Evolutionary conservation across 2,888 invertebrate genomes (phyloP), one percentile per base, ranked within the genome.

Genomic region (Biston stratarius): DNA sequence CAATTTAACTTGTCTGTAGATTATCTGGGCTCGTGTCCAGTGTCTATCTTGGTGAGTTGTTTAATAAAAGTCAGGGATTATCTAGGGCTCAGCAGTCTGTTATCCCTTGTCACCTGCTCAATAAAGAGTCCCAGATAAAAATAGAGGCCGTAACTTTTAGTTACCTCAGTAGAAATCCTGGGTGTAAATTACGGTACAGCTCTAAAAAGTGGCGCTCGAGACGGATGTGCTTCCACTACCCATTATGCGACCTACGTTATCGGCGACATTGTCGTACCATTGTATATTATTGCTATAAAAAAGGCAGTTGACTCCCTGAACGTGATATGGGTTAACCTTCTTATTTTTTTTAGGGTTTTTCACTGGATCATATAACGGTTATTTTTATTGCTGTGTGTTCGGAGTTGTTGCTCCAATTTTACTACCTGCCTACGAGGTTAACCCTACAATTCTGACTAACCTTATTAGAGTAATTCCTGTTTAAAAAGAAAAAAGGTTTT

Each of bases 1-100:
- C 76, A 74, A 78, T 83, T 79, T 79, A 82, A 79, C 71, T 83
- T 79, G 71, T 61, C 75, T 69, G 71, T 70, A 70, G 63, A 67
- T 70, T 73, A 71, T 70, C 60, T 63, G 15, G 36, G 56, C 51
- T 53, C 12, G 34, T n/a, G 33, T 24, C 55, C 44, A 67, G 56
- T 36, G 62, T 44, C 63, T 64, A 69, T 67, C 61, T 67, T 61
- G 56, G 63, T 12, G 57, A 69, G 61, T 59, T 65, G 69, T 59
- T 71, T 73, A 71, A 71, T 64, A 69, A 73, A 71, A 69, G 57
- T 52, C 55, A 49, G 49, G 53, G 69, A 65, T 69, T 69, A 69
- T 69, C 67, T 61, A 64, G 58, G 53, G 64, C 68, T 68, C 63
- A 60, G 63, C 56, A 67, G 49, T 68, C 56, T 60, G 59, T 59